A percentile compares a stretch with the other conserved stretches of the same genome.
phyloP scores from a whole-genome alignment of 2,113 vertebrate species.

The Cromileptes altivelis region DNA sequence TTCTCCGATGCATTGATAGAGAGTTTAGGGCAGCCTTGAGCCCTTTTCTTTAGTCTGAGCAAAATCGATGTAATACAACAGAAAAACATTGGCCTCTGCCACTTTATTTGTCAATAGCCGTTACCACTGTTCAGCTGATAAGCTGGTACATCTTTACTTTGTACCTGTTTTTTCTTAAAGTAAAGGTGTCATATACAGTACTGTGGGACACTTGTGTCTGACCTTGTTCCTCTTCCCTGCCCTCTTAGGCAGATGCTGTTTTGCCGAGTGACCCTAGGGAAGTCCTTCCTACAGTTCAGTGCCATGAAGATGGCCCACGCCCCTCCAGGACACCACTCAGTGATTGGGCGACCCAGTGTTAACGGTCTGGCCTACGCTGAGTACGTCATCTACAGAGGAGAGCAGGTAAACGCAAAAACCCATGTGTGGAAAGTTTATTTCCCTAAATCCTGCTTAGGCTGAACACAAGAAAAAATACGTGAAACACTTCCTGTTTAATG shows the following conservation, averaged over 20 bases:
- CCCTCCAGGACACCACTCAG: conserved; percentile 97
- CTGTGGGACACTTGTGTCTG: background rate
- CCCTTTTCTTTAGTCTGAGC: too few species aligned
- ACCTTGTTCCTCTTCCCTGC: background rate
- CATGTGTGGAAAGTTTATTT: too few species aligned
- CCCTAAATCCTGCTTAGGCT: too few species aligned
- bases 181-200: background rate
- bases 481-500: background rate
- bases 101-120: too few species aligned
- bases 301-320: conserved; percentile 99
- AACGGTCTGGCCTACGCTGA: conserved; percentile 97
- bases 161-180: background rate
- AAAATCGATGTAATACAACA: too few species aligned
- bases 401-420: conserved; percentile 88
- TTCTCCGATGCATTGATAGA: too few species aligned
- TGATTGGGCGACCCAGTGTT: conserved; percentile 97
- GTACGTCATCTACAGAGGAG: conserved; percentile 99
- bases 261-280: conserved; percentile 97
- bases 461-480: background rate
- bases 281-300: conserved; percentile 99
- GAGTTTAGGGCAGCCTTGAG: too few species aligned
- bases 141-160: too few species aligned
- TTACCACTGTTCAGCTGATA: too few species aligned
- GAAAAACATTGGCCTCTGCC: too few species aligned
- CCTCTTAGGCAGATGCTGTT: conserved; percentile 96